Conservation (phyloP, 2,113 vertebrate genomes). For the Aegypius monachus region DNA sequence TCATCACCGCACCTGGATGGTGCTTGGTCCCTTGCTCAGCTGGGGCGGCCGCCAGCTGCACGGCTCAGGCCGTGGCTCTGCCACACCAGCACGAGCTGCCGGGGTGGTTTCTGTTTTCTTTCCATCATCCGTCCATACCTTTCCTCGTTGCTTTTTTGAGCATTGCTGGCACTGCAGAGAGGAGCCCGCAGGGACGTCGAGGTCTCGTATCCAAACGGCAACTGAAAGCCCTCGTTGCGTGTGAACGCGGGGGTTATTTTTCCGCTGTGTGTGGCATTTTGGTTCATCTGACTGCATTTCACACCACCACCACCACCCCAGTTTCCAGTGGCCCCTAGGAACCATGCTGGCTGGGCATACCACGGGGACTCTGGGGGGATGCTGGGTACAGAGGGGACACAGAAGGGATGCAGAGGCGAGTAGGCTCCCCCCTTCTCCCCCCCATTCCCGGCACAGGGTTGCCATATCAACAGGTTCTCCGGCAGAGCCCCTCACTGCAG, state of each 20-base stretch:
- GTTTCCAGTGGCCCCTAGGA: neutral
- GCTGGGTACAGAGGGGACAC: rapidly evolving
- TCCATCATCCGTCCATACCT: neutral
- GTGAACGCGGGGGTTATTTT: neutral
- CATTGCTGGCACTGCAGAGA: neutral
- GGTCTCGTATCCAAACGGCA: neutral
- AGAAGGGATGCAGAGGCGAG: rapidly evolving
- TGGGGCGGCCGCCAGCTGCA: rapidly evolving
- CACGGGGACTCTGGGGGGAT: rapidly evolving
- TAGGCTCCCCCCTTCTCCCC: neutral
- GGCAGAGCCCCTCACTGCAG: neutral
- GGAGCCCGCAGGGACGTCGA: rapidly evolving
- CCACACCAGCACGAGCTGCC: rapidly evolving
- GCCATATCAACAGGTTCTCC: constrained; percentile 20
- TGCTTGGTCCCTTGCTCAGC: neutral
- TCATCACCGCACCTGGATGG: neutral
- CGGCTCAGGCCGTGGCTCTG: neutral
- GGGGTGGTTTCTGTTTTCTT: neutral
- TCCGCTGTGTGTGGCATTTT: neutral
- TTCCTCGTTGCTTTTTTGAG: neutral
- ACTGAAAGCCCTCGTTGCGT: neutral
- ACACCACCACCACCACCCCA: rapidly evolving
- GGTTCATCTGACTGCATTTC: neutral
- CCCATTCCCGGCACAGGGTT: neutral
- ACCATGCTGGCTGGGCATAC: neutral